A percentile compares a stretch with the other conserved stretches of the same genome.
These are phyloP conservation scores for Parochlus steinenii DNA, from an alignment of 2,888 invertebrate species.

Conservation along the genomic window DNA sequence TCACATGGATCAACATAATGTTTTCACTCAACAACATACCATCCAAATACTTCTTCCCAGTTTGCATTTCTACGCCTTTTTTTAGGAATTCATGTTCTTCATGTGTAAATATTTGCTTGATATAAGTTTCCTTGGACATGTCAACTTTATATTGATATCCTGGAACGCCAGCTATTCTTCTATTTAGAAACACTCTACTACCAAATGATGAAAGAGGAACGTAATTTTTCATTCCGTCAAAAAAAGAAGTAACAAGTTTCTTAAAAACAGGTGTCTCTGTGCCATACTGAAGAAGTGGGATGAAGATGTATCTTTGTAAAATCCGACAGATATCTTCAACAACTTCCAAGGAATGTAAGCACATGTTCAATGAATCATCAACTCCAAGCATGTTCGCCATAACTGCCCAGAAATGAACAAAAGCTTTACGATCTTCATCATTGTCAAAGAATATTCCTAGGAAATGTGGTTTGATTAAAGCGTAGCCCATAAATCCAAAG, in stretches of 20 bases:
- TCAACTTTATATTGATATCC: constrained; percentile 16
- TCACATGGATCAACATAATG: neutral
- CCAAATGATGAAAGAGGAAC: constrained; percentile 14
- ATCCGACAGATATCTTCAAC: constrained; percentile 13
- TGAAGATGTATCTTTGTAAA: constrained; percentile 15
- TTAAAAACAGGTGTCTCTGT: constrained; percentile 14
- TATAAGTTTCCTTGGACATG: constrained; percentile 8
- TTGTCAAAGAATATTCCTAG: constrained; percentile 42
- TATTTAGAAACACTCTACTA: constrained; percentile 13
- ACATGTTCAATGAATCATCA: constrained; percentile 33
- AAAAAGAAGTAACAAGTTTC: constrained; percentile 14
- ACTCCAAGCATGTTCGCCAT: constrained; percentile 61
- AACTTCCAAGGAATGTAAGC: constrained; percentile 13
- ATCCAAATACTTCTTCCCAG: neutral
- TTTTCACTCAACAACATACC: constrained; percentile 3
- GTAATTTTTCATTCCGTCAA: constrained; percentile 14
- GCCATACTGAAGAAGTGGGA: constrained; percentile 15
- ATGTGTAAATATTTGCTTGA: constrained; percentile 14
- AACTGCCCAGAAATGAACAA: constrained; percentile 63
- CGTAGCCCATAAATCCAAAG: constrained; percentile 58
- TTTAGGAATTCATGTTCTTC: constrained; percentile 10
- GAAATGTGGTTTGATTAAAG: constrained; percentile 38
- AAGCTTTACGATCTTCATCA: constrained; percentile 49
- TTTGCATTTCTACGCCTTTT: neutral
- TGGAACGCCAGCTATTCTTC: constrained; percentile 14